Evolutionary conservation across 1,140 invertebrate species (phyloP).

Genomic region (Drosophila lacertosa): DNA sequence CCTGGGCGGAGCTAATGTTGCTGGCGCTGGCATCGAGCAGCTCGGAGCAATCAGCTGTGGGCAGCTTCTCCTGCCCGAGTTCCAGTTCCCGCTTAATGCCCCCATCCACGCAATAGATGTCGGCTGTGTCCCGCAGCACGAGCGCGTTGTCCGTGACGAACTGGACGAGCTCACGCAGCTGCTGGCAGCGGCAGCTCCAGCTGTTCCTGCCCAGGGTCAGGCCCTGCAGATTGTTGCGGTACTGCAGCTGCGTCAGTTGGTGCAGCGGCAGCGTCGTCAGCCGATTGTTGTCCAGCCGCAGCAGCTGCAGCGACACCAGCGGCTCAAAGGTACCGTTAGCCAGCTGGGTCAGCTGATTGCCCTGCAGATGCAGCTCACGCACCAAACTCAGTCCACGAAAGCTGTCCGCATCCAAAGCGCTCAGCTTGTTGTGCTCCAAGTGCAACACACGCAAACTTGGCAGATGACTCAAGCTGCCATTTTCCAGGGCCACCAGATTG

Average conservation of each 20-base stretch:
- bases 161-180: slow-evolving; percentile 92
- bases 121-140: slow-evolving; percentile 90
- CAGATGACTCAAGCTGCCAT: slow-evolving; percentile 94
- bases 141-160: slow-evolving; percentile 93
- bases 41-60: slow-evolving; percentile 83
- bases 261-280: slow-evolving; percentile 86
- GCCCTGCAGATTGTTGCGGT: slow-evolving; percentile 86
- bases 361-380: slow-evolving; percentile 93
- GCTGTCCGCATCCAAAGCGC: slow-evolving; percentile 90
- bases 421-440: slow-evolving; percentile 93
- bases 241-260: slow-evolving; percentile 63
- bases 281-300: slow-evolving; percentile 93
- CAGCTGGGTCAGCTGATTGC: slow-evolving; percentile 91
- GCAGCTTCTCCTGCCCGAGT: slow-evolving; percentile 70
- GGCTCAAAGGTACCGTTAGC: slow-evolving; percentile 91
- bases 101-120: slow-evolving; percentile 92
- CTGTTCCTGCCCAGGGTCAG: slow-evolving; percentile 92
- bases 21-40: slow-evolving; percentile 88
- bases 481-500: slow-evolving; percentile 91
- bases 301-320: slow-evolving; percentile 90
- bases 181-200: slow-evolving; percentile 96
- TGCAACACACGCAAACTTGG: slow-evolving; percentile 91
- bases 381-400: slow-evolving; percentile 92
- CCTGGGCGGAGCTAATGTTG: slow-evolving; percentile 89
- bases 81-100: slow-evolving; percentile 91